Evolutionary conservation across 1,140 invertebrate species (phyloP), one percentile per base, ranked within the genome.

Genomic region (Chymomyza costata): DNA sequence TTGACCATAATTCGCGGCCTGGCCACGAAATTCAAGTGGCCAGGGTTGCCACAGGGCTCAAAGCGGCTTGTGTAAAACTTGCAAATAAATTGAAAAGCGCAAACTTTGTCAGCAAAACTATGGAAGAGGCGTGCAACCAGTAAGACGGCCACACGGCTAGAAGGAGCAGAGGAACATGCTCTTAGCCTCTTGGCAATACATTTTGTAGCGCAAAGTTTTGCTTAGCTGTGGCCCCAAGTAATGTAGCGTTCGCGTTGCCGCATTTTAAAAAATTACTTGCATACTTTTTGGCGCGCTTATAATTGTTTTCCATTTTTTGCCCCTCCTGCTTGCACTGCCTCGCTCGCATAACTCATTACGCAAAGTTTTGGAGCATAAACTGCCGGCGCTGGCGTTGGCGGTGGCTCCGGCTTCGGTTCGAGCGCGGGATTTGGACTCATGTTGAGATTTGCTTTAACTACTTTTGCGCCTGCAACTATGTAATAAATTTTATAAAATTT

Each of bases 251-350:
- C 25, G 60, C 44, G 32, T 30, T 15, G 25, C 11, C 10, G 25
- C 11, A 21, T 1, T 10, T 15, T 30, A 51, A 74, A 58, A 70
- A 76, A 55, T 59, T 54, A 41, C 66, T 64, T 60, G 71, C 63
- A 80, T 80, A 80, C 73, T 80, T 80, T 71, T 73, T 57, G 63
- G 73, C 61, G 73, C 54, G 67, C 52, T 59, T 80, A 80, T 78
- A 78, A 78, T 78, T 78, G 73, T 78, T 80, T 80, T 68, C 34
- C 59, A 67, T 35, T 48, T 37, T 71, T 57, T 34, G 49, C 8
- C 25, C 6, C 8, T 10, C 6, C 3, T 15, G 34, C 2, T 10
- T 14, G 18, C 7, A 2, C 17, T 14, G 3, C 3, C 44, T 38
- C 32, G 35, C 45, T 45, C 13, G 39, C 47, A 80, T 80, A 78